A percentile compares a stretch with the other conserved stretches of the same genome.
These are phyloP conservation scores for Tachyglossus aculeatus DNA, from an alignment of 2,797 vertebrate genomes.

Conservation along the genomic window DNA sequence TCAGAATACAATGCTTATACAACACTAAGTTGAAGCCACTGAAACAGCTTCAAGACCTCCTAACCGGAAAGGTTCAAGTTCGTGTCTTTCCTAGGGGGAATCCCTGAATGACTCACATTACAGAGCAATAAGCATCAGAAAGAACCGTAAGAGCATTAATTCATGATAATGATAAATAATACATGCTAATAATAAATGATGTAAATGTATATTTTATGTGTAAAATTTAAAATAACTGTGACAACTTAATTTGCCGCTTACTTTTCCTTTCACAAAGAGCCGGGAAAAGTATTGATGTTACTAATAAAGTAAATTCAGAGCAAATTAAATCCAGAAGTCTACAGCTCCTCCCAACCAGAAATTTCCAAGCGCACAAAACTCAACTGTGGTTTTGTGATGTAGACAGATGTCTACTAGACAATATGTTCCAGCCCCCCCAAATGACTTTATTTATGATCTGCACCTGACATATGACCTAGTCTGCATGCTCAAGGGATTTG, in stretches of 20 bases:
- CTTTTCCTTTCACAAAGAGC: not conserved
- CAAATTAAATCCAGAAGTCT: conserved; percentile 5
- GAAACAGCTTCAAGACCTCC: conserved; percentile 44
- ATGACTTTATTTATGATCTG: conserved; percentile 57
- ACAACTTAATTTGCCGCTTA: conserved; percentile 8
- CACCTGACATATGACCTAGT: not conserved
- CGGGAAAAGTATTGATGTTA: not conserved
- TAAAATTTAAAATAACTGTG: not conserved
- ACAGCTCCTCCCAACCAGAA: conserved; percentile 3
- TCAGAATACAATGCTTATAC: conserved; percentile 3
- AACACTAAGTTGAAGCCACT: conserved; percentile 31
- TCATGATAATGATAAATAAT: conserved; percentile 53
- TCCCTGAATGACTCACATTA: conserved; percentile 61
- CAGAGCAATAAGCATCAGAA: conserved; percentile 47
- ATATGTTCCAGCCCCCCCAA: conserved; percentile 50
- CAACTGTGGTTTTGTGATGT: conserved; percentile 25
- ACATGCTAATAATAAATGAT: conserved; percentile 48
- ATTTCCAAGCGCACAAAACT: conserved; percentile 42
- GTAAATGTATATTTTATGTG: not conserved
- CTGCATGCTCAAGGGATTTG: not conserved
- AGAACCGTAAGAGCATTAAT: conserved; percentile 46
- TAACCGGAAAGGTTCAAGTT: conserved; percentile 68
- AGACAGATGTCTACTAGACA: conserved; percentile 51
- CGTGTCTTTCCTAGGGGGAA: conserved; percentile 61
- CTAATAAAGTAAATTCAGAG: conserved; percentile 12